Evolutionary conservation across 2,113 vertebrate genomes (phyloP).

Genomic region (Centrocercus urophasianus): DNA sequence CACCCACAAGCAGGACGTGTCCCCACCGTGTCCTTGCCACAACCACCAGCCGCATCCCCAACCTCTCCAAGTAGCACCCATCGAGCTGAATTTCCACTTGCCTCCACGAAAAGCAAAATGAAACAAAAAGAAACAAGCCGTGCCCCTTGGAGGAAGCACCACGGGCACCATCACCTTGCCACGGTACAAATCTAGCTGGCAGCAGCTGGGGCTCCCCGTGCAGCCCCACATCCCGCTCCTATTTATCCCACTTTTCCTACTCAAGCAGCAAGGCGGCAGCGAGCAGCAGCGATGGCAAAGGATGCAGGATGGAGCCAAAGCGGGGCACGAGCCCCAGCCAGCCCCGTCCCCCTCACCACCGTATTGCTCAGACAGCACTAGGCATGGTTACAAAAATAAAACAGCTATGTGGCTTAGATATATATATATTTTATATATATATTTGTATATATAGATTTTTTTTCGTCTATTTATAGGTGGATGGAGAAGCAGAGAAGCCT

Average conservation of each 20-base stretch:
- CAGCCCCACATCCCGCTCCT: neutral
- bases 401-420: constrained; percentile 77
- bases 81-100: neutral
- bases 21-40: neutral
- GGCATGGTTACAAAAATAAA: constrained; percentile 83
- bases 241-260: neutral
- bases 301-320: rapidly evolving
- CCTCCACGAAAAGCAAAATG: neutral
- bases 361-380: constrained; percentile 72
- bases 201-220: neutral
- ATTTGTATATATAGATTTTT: constrained; percentile 73
- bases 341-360: constrained; percentile 35
- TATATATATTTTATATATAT: constrained; percentile 71
- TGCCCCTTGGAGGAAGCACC: neutral
- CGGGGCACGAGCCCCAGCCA: neutral
- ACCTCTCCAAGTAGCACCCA: neutral
- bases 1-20: neutral
- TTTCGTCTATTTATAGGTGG: constrained; percentile 70
- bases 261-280: neutral
- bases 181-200: neutral
- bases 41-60: neutral
- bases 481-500: constrained; percentile 49
- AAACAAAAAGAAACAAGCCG: neutral
- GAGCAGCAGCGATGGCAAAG: neutral
- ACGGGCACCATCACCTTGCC: neutral